Conservation (phyloP, 1,140 invertebrate species). For the Littorina saxatilis region DNA sequence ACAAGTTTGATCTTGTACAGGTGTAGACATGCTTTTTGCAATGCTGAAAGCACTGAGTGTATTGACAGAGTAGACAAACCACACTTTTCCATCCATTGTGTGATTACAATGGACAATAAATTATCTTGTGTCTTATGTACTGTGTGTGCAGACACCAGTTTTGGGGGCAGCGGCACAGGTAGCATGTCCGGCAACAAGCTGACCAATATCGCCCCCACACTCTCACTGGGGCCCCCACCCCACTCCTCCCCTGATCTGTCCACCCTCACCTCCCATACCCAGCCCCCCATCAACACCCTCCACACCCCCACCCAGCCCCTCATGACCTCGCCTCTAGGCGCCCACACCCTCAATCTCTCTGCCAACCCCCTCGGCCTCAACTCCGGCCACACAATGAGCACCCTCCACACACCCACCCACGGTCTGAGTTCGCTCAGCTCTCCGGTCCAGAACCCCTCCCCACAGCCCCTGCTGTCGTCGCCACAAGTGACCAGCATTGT, state of each 20-base stretch:
- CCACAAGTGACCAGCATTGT: conserved; percentile 28
- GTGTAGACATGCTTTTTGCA: too few relatives aligned
- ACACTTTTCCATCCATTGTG: too few relatives aligned
- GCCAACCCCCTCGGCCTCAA: conserved; percentile 6
- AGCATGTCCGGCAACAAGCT: conserved; percentile 21
- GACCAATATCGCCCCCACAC: conserved; percentile 15
- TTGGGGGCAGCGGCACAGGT: neutral
- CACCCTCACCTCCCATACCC: conserved; percentile 12
- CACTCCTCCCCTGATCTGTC: conserved; percentile 13
- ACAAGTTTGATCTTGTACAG: too few relatives aligned
- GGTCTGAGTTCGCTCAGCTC: conserved; percentile 10
- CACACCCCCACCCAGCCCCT: neutral
- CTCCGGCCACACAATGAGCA: neutral
- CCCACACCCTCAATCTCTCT: conserved; percentile 27
- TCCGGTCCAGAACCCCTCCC: neutral
- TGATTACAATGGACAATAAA: too few relatives aligned
- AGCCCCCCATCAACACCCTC: neutral
- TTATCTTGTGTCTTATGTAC: too few relatives aligned
- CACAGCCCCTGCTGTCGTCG: conserved; percentile 24
- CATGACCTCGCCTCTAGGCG: neutral
- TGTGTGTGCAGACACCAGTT: conserved; percentile 17
- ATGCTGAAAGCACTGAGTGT: too few relatives aligned
- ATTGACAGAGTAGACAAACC: too few relatives aligned
- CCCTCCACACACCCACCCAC: neutral
- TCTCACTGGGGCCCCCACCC: neutral